Percentiles rank a stretch among this genome's conserved stretches.
Evolutionary conservation across 92 coral and sea anemone genomes (phyloP).

Genomic region (Plumapathes pennacea): DNA sequence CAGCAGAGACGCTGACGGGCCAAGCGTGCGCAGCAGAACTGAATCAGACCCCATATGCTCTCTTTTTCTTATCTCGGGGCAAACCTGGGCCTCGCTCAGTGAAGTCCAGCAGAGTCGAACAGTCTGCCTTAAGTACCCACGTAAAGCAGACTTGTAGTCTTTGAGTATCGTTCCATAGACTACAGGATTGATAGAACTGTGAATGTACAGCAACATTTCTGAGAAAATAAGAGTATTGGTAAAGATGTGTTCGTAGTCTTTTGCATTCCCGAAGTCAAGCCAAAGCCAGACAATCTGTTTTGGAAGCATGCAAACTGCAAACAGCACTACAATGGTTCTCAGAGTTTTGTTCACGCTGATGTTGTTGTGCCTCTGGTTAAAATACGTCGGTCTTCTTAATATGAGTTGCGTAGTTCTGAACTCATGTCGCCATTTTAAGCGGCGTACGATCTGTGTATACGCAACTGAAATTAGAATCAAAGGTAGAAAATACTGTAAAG

Average conservation of each 20-base stretch:
- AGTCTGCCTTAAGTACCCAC: slow-evolving; percentile 25
- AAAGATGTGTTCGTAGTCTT: slow-evolving; percentile 33
- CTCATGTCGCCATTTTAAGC: slow-evolving; percentile 30
- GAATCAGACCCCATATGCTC: no score
- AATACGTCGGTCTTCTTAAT: neutral
- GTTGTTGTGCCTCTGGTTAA: slow-evolving; percentile 30
- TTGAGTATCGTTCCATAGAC: slow-evolving; percentile 73
- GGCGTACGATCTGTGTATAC: slow-evolving; percentile 54
- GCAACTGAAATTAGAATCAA: slow-evolving; percentile 63
- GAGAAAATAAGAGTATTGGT: slow-evolving; percentile 44
- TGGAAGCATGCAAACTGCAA: slow-evolving; percentile 71
- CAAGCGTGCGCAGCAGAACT: no score
- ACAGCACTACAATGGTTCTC: slow-evolving; percentile 53
- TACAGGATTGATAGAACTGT: slow-evolving; percentile 73
- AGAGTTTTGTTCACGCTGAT: slow-evolving; percentile 69
- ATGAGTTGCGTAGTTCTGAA: slow-evolving; percentile 15
- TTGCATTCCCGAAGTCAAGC: slow-evolving; percentile 73
- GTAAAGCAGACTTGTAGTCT: slow-evolving; percentile 66
- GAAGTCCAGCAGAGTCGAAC: slow-evolving; percentile 26
- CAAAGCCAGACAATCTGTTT: slow-evolving; percentile 79
- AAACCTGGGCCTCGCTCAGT: no score
- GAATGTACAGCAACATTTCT: slow-evolving; percentile 70
- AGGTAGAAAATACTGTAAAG: slow-evolving; percentile 63
- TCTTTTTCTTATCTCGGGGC: no score
- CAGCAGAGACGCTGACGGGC: no score